Percentiles rank a stretch among this genome's conserved stretches.
phyloP scores from a whole-genome alignment of 1,140 invertebrate genomes.

The Antheraea mylitta region DNA sequence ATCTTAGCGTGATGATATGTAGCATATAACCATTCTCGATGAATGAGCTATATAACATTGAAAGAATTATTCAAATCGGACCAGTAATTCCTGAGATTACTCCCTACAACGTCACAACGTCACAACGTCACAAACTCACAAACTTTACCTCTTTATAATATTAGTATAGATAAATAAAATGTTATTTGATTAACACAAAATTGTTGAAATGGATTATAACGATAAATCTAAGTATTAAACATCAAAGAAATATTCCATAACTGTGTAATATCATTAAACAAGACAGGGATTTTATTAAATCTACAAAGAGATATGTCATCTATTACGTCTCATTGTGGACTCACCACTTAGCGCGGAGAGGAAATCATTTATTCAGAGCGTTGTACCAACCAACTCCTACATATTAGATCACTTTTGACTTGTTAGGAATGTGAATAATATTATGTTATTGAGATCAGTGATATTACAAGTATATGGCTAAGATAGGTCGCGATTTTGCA shows the following conservation, averaged over 20 bases:
- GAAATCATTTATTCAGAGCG: constrained; percentile 71
- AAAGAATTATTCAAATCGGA: too few species aligned
- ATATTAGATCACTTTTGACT: background rate
- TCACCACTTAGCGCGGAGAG: constrained; percentile 65
- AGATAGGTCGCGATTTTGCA: too few species aligned
- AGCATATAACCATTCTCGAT: too few species aligned
- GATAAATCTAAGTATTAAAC: constrained; percentile 36
- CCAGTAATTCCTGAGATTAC: too few species aligned
- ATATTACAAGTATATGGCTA: too few species aligned
- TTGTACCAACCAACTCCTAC: constrained; percentile 24
- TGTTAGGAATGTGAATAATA: too few species aligned
- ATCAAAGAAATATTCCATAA: constrained; percentile 35
- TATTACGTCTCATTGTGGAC: constrained; percentile 61
- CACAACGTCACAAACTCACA: too few species aligned
- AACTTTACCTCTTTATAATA: too few species aligned
- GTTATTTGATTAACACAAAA: background rate
- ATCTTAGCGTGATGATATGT: too few species aligned
- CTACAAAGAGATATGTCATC: constrained; percentile 35
- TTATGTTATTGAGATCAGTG: too few species aligned
- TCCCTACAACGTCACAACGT: too few species aligned
- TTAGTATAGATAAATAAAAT: constrained; percentile 16
- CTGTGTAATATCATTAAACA: background rate
- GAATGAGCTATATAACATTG: too few species aligned
- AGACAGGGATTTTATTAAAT: constrained; percentile 7
- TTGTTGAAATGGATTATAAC: constrained; percentile 36